These are phyloP conservation scores for Rissa tridactyla DNA, from an alignment of 2,113 vertebrate genomes.

Conservation along the genomic window DNA sequence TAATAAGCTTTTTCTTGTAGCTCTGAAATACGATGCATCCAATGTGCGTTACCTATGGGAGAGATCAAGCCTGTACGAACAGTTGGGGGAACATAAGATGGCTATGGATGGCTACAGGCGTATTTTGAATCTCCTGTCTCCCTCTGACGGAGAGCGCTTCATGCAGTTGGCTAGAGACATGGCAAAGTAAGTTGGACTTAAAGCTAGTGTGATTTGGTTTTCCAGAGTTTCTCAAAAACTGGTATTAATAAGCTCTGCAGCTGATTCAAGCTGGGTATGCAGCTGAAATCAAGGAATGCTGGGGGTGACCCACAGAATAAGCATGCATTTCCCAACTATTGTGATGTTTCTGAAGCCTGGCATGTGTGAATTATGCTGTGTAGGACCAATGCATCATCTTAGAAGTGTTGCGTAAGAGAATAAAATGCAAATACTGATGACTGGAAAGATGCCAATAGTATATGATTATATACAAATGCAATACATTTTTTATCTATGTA, in stretches of 20 bases:
- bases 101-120: conserved; percentile 97
- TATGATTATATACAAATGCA: neutral
- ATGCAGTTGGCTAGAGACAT: conserved; percentile 97
- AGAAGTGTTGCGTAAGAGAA: neutral
- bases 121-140: conserved; percentile 88
- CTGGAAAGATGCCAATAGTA: neutral
- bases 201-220: rapidly evolving
- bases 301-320: neutral
- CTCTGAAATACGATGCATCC: conserved; percentile 91
- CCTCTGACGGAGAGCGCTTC: conserved; percentile 91
- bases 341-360: neutral
- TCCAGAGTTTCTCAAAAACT: neutral
- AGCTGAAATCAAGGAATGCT: neutral
- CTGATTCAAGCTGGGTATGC: neutral
- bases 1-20: neutral
- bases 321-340: too few species aligned
- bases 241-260: neutral
- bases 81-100: conserved; percentile 91
- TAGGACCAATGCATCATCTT: neutral
- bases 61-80: conserved; percentile 91
- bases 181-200: conserved; percentile 84
- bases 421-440: neutral
- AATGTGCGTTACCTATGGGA: conserved; percentile 98
- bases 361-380: neutral
- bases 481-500: neutral